Base-by-base conservation (phyloP, 2,888 invertebrate species). In the Abscondita cerata region DNA sequence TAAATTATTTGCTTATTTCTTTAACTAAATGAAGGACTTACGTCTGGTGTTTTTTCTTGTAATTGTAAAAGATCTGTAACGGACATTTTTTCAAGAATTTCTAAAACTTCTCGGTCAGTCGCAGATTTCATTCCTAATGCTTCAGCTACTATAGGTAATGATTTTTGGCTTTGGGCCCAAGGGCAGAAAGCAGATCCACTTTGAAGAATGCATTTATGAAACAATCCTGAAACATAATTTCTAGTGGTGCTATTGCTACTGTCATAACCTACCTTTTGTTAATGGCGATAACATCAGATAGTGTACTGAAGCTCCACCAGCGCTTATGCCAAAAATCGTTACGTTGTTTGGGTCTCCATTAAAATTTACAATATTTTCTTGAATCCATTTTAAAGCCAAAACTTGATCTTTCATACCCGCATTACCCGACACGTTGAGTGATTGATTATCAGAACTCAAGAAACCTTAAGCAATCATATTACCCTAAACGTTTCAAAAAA, bases 371-470 rank as follows among this genome's bases (percentile, higher is more conserved):
- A 83, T 82, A 67, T 85, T 85, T 1, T 73, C 73, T 64, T 82
- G 80, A 0, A 85, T 77, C 84, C 84, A 92, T 68, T 84, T 83
- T 36, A 92, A 76, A 0, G 90, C 91, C 68, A 87, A 81, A 18
- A 83, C 82, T 75, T 83, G 82, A 71, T 85, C 85, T 73, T 84
- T 84, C 0, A 85, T 74, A 1, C 82, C 84, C 0, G 83, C 82
- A 72, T 85, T 85, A 1, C 84, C 84, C 0, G 84, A 83, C 48
- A 84, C 78, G 50, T 79, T 79, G 6, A 84, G 70, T 1, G 79
- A 73, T 5, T 78, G 71, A 63, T 84, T 83, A 52, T 81, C 76
- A 0, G 84, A 72, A 31, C 79, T 79, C 25, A 84, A 75, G 59
- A 84, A 84, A 13, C 84, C 84, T 83, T 47, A 51, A 72, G 67